Evolutionary conservation across 2,797 vertebrate species (phyloP), one percentile per base, ranked within the genome.

Genomic region (Ataeniobius toweri): DNA sequence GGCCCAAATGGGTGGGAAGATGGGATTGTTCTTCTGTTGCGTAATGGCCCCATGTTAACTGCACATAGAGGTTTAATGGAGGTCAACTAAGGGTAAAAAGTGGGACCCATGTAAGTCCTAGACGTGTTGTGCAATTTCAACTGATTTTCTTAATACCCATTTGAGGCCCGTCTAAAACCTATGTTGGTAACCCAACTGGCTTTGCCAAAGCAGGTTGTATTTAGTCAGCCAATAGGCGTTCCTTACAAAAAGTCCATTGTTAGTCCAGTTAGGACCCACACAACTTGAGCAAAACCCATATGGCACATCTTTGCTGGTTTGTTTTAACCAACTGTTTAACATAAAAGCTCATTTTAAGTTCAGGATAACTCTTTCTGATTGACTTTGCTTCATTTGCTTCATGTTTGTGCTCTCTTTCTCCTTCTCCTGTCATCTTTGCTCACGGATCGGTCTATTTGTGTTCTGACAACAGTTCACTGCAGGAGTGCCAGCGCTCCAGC

Each of bases 401-500:
- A 55, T 36, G 8, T 75, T 53, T 86, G 41, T 84, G 63, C 76
- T 50, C 74, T 73, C n/a, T 36, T 26, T 31, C 56, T 81, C 58
- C 26, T 28, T 24, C 5, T 28, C 51, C 63, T 75, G 24, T 78
- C 79, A 80, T 58, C 78, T 84, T 76, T 70, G 77, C 83, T 81
- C 69, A 81, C 1, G 69, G 84, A 76, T 73, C 63, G 63, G 69
- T 76, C 55, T 73, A 95, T 83, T 95, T 91, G 96, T 93, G 93
- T 92, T 92, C 90, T 94, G 95, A 93, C 94, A 94, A 95, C 96
- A 99, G 98, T 97, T 92, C 96, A 97, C 91, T 90, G 93, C 95
- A 96, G 98, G 95, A 99, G 98, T 93, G 95, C 96, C 97, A 99
- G 98, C 90, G 97, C 97, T 91, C 98, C 98, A 1, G 94, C 94